phyloP scores from a whole-genome alignment of 1,140 invertebrate genomes.

The Brachionus plicatilis region DNA sequence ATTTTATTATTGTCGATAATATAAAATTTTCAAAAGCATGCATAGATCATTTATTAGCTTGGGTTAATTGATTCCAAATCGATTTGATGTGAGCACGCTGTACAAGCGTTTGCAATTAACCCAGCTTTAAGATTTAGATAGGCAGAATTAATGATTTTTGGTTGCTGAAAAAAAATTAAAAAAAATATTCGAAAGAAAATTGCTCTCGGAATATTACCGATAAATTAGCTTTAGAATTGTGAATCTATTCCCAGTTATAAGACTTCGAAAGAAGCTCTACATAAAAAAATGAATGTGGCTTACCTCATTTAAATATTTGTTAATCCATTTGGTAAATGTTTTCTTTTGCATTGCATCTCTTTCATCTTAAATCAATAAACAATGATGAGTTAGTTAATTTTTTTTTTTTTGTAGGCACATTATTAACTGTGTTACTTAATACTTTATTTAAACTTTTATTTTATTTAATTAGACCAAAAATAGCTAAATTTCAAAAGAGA shows the following conservation, averaged over 20 bases:
- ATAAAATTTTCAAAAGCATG: neutral
- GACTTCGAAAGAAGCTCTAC: neutral
- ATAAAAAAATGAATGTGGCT: conserved; percentile 47
- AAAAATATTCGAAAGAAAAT: neutral
- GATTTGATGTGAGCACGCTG: neutral
- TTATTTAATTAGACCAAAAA: neutral
- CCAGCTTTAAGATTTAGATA: neutral
- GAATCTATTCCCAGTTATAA: neutral
- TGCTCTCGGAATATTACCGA: neutral
- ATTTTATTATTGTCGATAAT: neutral
- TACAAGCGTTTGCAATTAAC: neutral
- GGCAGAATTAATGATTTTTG: neutral
- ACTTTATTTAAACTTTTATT: neutral
- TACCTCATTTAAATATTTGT: conserved; percentile 99
- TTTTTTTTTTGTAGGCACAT: neutral
- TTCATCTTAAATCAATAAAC: conserved; percentile 70
- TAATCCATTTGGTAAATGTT: conserved; percentile 99
- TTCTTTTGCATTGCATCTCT: conserved; percentile 99
- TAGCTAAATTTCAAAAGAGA: neutral
- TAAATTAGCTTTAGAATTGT: neutral
- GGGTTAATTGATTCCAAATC: neutral
- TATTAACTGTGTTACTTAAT: neutral
- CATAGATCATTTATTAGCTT: neutral
- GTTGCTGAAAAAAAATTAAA: neutral
- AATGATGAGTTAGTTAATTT: neutral